Evolutionary conservation across 2,797 vertebrate genomes (phyloP), one percentile per base, ranked within the genome.

Genomic region (Pseudomugil gertrudae): DNA sequence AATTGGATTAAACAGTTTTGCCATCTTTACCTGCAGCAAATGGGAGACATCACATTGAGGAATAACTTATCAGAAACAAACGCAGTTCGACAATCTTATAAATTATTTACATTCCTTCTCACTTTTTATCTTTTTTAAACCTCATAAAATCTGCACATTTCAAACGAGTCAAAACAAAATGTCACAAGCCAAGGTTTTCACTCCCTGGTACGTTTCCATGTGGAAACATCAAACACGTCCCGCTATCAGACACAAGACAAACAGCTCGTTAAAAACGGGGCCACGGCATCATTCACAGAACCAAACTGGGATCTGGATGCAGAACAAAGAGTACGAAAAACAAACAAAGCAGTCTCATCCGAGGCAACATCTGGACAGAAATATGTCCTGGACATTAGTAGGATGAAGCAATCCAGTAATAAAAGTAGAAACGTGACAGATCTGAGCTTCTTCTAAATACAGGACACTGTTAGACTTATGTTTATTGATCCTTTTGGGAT

Each of bases 241-340:
- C 58, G 53, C 72, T 66, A 69, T 61, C 72, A 86, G 77, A 65
- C 69, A 57, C 52, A 71, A 75, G 72, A 86, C 84, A 91, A 92
- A 90, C 87, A 84, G 75, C 88, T 92, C 76, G 87, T 90, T 92
- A 87, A 87, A 90, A 89, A 79, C 10, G 64, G 48, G 79, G 74
- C 45, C 65, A 51, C 52, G 70, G 57, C 74, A 83, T 86, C 83
- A 66, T 82, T 84, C 78, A 85, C 76, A 69, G 85, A 84, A 64
- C 68, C 0, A 36, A 79, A 78, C 74, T 66, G 69, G 78, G 50
- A 58, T 48, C 67, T 14, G 47, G 30, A 69, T 38, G 70, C 78
- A 69, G 71, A 73, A 66, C 72, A 76, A 84, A 84, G 57, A 76
- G 76, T 57, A 19, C 7, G 6, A 27, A 29, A 70, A 80, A 40